Percentiles rank a stretch among this genome's conserved stretches.
Conservation (phyloP, 2,113 vertebrate species). For the Setophaga petechia region DNA sequence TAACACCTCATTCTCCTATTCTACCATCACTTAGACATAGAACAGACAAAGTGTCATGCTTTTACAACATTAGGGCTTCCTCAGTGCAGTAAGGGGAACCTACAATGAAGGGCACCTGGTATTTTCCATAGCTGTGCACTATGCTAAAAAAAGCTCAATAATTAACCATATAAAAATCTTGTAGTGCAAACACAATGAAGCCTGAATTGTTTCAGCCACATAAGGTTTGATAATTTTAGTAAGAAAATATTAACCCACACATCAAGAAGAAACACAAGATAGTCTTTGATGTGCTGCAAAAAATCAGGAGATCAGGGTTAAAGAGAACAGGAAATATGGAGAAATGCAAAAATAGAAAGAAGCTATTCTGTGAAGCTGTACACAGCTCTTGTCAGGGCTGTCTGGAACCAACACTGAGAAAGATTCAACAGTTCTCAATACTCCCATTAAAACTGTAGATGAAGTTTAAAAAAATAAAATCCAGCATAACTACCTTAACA, state of each 20-base stretch:
- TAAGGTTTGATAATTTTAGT: neutral
- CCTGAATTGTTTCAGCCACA: neutral
- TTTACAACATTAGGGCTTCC: neutral
- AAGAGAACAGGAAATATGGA: neutral
- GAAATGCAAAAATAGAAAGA: neutral
- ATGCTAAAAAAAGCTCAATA: neutral
- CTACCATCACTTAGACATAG: accelerated
- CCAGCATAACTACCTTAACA: neutral
- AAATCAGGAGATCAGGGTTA: neutral
- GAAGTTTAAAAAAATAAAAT: neutral
- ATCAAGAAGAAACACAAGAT: neutral
- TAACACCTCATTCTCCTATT: neutral
- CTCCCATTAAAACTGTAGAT: neutral
- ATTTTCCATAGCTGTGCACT: neutral
- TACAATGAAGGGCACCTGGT: neutral
- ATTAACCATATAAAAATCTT: neutral
- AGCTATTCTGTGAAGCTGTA: neutral
- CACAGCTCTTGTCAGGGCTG: neutral
- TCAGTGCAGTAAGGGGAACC: neutral
- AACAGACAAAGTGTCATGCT: accelerated
- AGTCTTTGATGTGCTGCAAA: neutral
- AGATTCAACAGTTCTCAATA: neutral
- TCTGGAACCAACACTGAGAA: neutral
- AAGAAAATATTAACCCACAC: neutral
- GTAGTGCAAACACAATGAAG: neutral